These are phyloP conservation scores for Mesorhabditis belari DNA, from an alignment of 2,888 invertebrate species.

Conservation along the genomic window DNA sequence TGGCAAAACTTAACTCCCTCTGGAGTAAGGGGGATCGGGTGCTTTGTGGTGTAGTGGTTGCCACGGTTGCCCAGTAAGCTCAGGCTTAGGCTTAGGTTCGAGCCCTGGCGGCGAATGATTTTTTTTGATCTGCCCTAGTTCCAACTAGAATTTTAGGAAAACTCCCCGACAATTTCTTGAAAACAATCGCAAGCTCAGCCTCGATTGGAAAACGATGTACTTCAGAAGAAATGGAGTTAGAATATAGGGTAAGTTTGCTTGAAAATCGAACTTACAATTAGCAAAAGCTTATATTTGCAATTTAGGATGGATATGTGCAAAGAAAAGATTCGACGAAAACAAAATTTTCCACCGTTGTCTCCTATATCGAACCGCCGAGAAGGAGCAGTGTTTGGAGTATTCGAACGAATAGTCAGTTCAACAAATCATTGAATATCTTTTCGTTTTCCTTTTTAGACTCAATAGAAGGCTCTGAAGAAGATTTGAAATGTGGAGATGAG, in stretches of 20 bases:
- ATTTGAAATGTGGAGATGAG: background rate
- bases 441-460: no score
- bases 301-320: conserved; percentile 32
- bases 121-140: background rate
- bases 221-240: conserved; percentile 31
- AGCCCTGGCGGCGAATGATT: background rate
- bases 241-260: conserved; percentile 13
- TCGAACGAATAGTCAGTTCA: conserved; percentile 8
- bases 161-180: conserved; percentile 24
- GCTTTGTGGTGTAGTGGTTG: no score
- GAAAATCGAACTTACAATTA: background rate
- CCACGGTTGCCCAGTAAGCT: background rate
- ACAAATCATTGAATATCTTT: background rate
- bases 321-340: conserved; percentile 34
- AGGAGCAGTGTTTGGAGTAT: conserved; percentile 29
- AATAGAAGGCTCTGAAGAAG: background rate
- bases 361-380: conserved; percentile 30
- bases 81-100: background rate
- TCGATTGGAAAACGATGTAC: conserved; percentile 1
- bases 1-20: no score
- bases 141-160: conserved; percentile 14
- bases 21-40: no score
- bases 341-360: conserved; percentile 37
- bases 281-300: background rate
- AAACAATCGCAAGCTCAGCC: background rate